Conservation (phyloP, 2,797 vertebrate genomes). For the Coranthus polyacanthus region DNA sequence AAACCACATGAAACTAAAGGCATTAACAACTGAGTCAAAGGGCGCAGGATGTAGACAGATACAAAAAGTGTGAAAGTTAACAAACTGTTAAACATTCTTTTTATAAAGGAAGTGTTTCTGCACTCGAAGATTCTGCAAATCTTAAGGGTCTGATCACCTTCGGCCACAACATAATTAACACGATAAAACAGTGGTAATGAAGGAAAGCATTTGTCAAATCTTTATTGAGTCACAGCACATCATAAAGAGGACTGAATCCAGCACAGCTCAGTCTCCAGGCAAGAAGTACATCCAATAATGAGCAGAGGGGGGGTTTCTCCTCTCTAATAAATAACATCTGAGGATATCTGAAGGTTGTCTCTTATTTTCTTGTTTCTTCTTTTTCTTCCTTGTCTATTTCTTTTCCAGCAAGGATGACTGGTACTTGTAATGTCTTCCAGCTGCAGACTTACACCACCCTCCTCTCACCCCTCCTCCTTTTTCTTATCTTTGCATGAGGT, state of each 20-base stretch:
- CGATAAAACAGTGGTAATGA: constrained; percentile 50
- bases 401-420: constrained; percentile 90
- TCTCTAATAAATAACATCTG: constrained; percentile 91
- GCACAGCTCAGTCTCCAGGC: constrained; percentile 87
- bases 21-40: too few species aligned
- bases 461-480: constrained; percentile 40
- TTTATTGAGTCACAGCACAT: constrained; percentile 62
- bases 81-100: too few species aligned
- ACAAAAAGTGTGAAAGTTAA: too few species aligned
- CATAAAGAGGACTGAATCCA: constrained; percentile 69
- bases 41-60: too few species aligned
- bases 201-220: constrained; percentile 58
- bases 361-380: constrained; percentile 80
- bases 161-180: constrained; percentile 29
- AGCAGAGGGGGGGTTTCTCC: constrained; percentile 79
- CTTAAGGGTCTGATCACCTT: constrained; percentile 23
- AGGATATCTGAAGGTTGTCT: constrained; percentile 88
- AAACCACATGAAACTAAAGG: too few species aligned
- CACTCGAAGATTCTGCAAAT: not conserved
- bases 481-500: constrained; percentile 93
- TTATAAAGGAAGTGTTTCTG: constrained; percentile 1
- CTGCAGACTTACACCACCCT: constrained; percentile 63
- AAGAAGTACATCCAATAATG: constrained; percentile 85
- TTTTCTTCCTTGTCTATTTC: constrained; percentile 82
- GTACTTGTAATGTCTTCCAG: constrained; percentile 92